Percentiles rank a stretch among this genome's conserved stretches.
Conservation (phyloP, 2,888 invertebrate genomes). For the Deilephila porcellus region DNA sequence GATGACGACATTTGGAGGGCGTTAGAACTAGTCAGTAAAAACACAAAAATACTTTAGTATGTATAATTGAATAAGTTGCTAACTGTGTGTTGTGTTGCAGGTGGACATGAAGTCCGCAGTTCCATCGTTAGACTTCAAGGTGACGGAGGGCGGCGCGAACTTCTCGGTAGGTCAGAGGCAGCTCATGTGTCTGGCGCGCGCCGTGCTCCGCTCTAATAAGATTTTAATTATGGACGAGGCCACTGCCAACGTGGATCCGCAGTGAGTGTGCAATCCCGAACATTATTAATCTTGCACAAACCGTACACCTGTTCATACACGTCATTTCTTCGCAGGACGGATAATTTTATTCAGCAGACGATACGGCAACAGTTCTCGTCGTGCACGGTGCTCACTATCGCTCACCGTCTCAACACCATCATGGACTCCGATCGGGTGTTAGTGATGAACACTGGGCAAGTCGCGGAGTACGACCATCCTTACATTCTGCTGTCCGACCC, state of each 20-base stretch:
- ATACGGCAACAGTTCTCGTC: constrained; percentile 90
- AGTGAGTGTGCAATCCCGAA: constrained; percentile 68
- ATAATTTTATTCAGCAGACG: constrained; percentile 92
- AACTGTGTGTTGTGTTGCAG: constrained; percentile 60
- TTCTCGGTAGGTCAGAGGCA: constrained; percentile 97
- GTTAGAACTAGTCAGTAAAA: constrained; percentile 85
- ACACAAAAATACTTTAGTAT: constrained; percentile 33
- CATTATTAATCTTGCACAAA: constrained; percentile 24
- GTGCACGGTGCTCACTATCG: constrained; percentile 95
- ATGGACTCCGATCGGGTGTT: constrained; percentile 94
- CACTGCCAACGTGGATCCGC: constrained; percentile 96
- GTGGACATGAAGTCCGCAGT: constrained; percentile 90
- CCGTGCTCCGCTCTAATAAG: constrained; percentile 92
- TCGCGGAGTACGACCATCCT: constrained; percentile 88
- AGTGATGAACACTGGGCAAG: constrained; percentile 86
- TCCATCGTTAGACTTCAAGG: constrained; percentile 87
- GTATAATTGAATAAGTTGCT: not conserved
- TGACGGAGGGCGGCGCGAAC: constrained; percentile 90
- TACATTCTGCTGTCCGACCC: constrained; percentile 81
- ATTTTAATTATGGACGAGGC: constrained; percentile 96
- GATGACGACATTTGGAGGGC: constrained; percentile 90
- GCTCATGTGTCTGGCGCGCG: constrained; percentile 94
- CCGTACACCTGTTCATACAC: constrained; percentile 21
- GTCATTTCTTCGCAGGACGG: constrained; percentile 82
- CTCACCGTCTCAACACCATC: constrained; percentile 96